A percentile compares a stretch with the other conserved stretches of the same genome.
phyloP scores from a whole-genome alignment of 2,113 vertebrate genomes.

The Turdus rufiventris region DNA sequence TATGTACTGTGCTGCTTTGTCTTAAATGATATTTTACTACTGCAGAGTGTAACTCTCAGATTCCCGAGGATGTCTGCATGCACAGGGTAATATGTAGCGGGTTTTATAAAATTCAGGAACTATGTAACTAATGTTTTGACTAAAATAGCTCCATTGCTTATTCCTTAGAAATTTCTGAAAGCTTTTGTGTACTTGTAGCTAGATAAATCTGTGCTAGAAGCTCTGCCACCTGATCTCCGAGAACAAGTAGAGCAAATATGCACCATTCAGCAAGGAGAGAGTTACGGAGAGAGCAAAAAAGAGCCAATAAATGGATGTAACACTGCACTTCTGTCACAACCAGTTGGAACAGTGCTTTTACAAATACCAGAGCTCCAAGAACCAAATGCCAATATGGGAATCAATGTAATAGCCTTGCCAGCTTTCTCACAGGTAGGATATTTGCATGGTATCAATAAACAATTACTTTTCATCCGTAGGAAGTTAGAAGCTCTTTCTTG shows the following conservation, averaged over 20 bases:
- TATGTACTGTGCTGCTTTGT: background rate
- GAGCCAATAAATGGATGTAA: conserved; percentile 67
- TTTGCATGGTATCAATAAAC: background rate
- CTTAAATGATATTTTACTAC: background rate
- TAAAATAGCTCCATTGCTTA: background rate
- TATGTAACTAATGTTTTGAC: background rate
- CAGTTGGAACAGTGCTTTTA: conserved; percentile 80
- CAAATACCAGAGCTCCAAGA: conserved; percentile 87
- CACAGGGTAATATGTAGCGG: accelerated
- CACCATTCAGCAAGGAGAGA: conserved; percentile 69
- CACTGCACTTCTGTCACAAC: conserved; percentile 59
- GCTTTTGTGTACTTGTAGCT: conserved; percentile 69
- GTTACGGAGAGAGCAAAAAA: conserved; percentile 38
- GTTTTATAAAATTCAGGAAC: background rate
- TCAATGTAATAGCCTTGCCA: conserved; percentile 88
- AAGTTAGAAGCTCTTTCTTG: background rate
- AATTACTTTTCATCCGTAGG: background rate
- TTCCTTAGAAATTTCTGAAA: background rate
- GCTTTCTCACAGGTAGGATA: conserved; percentile 89
- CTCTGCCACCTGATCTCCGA: conserved; percentile 87
- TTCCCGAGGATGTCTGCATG: background rate
- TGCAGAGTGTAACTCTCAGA: background rate
- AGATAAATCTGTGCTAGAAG: conserved; percentile 90
- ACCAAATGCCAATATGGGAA: conserved; percentile 71
- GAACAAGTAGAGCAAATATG: conserved; percentile 87